Evolutionary conservation across 1,140 invertebrate genomes (phyloP).

Genomic region (Drosophila kepulauana): DNA sequence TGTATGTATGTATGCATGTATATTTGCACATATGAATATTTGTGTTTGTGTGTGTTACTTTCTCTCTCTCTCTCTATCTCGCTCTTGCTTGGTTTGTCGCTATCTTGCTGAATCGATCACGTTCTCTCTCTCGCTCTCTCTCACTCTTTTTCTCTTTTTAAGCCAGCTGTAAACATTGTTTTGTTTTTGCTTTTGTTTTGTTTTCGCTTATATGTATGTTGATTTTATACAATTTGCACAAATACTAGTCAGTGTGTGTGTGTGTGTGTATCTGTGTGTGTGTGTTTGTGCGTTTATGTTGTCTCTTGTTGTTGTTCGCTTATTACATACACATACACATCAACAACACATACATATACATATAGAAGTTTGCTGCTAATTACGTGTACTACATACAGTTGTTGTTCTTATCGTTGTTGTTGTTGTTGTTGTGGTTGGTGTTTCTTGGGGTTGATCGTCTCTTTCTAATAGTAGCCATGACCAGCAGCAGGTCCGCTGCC

Average conservation of each 20-base stretch:
- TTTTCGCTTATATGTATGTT: constrained; percentile 5
- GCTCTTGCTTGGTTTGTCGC: background rate
- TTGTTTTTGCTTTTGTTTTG: constrained; percentile 21
- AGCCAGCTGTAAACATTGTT: constrained; percentile 21
- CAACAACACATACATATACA: constrained; percentile 25
- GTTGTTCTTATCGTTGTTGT: constrained; percentile 3
- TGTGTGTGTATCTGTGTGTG: background rate
- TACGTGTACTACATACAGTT: background rate
- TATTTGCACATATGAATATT: background rate
- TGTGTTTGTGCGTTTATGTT: constrained; percentile 6
- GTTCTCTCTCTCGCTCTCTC: background rate
- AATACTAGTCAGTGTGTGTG: constrained; percentile 1
- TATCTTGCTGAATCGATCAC: background rate
- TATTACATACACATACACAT: constrained; percentile 26
- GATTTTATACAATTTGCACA: constrained; percentile 18
- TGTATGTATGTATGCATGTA: background rate
- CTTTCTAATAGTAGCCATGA: constrained; percentile 49
- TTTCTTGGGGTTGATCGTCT: background rate
- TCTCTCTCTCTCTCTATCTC: background rate
- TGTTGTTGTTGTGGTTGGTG: constrained; percentile 6
- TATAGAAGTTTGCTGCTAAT: constrained; percentile 10
- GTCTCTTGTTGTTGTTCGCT: background rate
- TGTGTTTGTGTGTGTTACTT: background rate
- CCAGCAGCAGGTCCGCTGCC: constrained; percentile 17
- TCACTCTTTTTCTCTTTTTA: constrained; percentile 4